Evolutionary conservation across 2,113 vertebrate genomes (phyloP).

Genomic region (Rhinichthys klamathensis): DNA sequence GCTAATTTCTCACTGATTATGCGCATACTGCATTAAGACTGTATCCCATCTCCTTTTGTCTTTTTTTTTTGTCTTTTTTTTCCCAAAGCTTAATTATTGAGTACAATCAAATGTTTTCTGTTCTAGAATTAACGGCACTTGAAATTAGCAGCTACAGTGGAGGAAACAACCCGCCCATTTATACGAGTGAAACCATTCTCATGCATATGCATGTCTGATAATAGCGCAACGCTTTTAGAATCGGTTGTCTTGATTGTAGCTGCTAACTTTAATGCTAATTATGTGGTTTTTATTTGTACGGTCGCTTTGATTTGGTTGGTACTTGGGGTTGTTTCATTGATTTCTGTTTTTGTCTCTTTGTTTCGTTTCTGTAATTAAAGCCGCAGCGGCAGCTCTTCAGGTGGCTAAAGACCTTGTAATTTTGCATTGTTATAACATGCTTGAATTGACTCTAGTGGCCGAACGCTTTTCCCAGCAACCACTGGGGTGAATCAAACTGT

Average conservation of each 20-base stretch:
- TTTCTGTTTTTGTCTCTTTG: conserved; percentile 50
- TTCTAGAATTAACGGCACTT: conserved; percentile 74
- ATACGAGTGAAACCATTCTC: neutral
- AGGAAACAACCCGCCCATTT: conserved; percentile 37
- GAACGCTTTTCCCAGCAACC: conserved; percentile 61
- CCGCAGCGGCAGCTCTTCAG: conserved; percentile 68
- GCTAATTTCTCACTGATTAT: conserved; percentile 49
- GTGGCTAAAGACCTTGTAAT: conserved; percentile 73
- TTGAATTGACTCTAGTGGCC: conserved; percentile 73
- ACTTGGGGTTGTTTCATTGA: conserved; percentile 51
- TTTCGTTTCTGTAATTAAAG: conserved; percentile 66
- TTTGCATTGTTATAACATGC: conserved; percentile 70
- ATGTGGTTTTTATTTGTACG: conserved; percentile 61
- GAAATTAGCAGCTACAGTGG: conserved; percentile 81
- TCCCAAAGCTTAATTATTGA: conserved; percentile 72
- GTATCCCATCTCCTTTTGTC: conserved; percentile 75
- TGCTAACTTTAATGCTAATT: conserved; percentile 78
- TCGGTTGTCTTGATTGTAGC: conserved; percentile 68
- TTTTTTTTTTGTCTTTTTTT: conserved; percentile 72
- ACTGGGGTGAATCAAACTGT: conserved; percentile 75
- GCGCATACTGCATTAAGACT: conserved; percentile 71
- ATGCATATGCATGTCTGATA: neutral
- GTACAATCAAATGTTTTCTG: conserved; percentile 78
- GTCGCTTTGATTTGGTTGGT: conserved; percentile 58
- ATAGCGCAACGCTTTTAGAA: conserved; percentile 1